phyloP scores from a whole-genome alignment of 1,140 invertebrate species.

The Meloidogyne exigua region DNA sequence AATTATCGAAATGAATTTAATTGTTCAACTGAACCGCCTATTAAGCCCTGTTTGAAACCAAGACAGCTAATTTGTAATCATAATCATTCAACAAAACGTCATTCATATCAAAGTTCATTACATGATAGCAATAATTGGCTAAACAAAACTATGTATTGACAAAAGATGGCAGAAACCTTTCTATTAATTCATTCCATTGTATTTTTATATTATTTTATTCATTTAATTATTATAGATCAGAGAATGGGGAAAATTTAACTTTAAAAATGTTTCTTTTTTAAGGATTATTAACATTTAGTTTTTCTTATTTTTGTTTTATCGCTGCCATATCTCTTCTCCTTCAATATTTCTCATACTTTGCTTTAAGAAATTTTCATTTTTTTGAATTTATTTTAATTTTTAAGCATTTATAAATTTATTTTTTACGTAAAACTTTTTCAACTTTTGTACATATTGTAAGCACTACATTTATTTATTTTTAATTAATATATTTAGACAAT shows the following conservation, averaged over 20 bases:
- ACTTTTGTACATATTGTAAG: too few relatives aligned
- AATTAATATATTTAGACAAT: background rate
- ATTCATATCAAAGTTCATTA: constrained; percentile 49
- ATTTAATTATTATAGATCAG: background rate
- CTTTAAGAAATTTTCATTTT: too few relatives aligned
- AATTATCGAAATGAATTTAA: constrained; percentile 2
- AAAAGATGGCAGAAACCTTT: background rate
- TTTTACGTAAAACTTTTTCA: too few relatives aligned
- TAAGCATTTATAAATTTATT: too few relatives aligned
- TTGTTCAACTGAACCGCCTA: constrained; percentile 5
- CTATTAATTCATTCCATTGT: background rate
- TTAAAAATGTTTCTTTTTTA: background rate
- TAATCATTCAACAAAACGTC: constrained; percentile 24
- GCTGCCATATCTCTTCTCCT: too few relatives aligned
- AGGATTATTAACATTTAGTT: too few relatives aligned
- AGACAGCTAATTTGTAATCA: background rate
- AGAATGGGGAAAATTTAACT: background rate
- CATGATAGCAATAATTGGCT: constrained; percentile 27
- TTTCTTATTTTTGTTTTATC: too few relatives aligned
- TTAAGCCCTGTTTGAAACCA: background rate
- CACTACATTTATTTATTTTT: background rate
- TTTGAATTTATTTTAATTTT: too few relatives aligned
- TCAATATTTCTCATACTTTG: too few relatives aligned
- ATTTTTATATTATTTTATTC: constrained; percentile 2
- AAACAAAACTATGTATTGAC: constrained; percentile 11